Base-by-base conservation (phyloP, 1,140 invertebrate species). In the Halesus radiatus region DNA sequence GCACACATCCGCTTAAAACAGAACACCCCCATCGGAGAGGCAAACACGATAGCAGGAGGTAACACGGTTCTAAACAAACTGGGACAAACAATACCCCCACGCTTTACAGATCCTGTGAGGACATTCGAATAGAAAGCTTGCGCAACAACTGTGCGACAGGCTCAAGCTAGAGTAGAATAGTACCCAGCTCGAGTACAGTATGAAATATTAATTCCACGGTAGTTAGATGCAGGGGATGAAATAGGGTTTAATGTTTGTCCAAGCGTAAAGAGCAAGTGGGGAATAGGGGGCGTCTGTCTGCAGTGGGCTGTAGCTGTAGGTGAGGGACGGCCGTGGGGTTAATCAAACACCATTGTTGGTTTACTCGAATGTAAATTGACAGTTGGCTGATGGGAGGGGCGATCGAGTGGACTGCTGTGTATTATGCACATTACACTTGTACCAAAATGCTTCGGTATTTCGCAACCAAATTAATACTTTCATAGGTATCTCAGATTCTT, bases 1-100 rank as follows among this genome's bases (percentile, higher is more conserved):
- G 81, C 81, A 80, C 75, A 80, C 81, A 82, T 82, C 81, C 81
- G 81, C 74, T 82, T 54, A 78, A 75, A 77, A 82, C 81, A 80
- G 81, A 79, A 82, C 81, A 80, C 78, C 80, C 80, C 81, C 78
- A 80, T 82, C 73, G 70, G 62, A 76, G 73, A 79, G 56, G 74
- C 80, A 81, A 81, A 81, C 80, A 81, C 54, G 76, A 68, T 68
- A 78, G 52, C 68, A 23, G 68, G 22, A 53, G 68, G 68, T 3
- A 26, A 32, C 18, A 37, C 50, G 52, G 62, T 56, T 74, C 68
- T 78, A 81, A 79, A 79, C 80, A 79, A 81, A 81, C 77, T 32
- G 45, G 29, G 37, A 79, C 29, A 68, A 68, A 68, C 64, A 68
- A 68, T 68, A 32, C 26, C 37, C 29, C 29, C 45, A 68, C 29